phyloP scores from a whole-genome alignment of 1,140 invertebrate genomes.

The Orussus abietinus region DNA sequence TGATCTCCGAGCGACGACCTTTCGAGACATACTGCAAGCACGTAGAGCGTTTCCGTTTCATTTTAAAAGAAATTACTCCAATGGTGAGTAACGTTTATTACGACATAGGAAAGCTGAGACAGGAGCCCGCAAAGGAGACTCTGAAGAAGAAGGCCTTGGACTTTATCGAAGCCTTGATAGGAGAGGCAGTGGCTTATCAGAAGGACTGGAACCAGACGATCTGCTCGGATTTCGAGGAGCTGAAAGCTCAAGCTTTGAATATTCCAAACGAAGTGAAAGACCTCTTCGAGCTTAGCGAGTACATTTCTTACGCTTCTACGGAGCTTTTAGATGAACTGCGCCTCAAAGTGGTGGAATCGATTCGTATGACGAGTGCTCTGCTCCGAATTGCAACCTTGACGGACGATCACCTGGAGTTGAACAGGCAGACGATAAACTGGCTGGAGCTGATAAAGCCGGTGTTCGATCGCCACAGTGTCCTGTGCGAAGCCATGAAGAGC shows the following conservation, averaged over 20 bases:
- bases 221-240: conserved; percentile 35
- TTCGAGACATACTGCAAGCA: conserved; percentile 31
- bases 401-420: conserved; percentile 46
- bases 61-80: conserved; percentile 27
- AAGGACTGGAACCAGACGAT: conserved; percentile 35
- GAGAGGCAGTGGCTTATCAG: conserved; percentile 33
- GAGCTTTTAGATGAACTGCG: conserved; percentile 40
- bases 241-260: conserved; percentile 36
- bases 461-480: conserved; percentile 50
- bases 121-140: conserved; percentile 29
- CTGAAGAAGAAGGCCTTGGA: conserved; percentile 29
- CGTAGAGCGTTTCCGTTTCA: conserved; percentile 35
- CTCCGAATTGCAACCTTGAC: conserved; percentile 47
- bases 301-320: conserved; percentile 46
- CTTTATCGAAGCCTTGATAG: conserved; percentile 29
- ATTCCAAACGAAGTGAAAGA: conserved; percentile 52
- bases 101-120: conserved; percentile 33
- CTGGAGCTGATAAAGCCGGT: conserved; percentile 50
- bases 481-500: conserved; percentile 61
- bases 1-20: conserved; percentile 18
- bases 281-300: conserved; percentile 51
- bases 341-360: conserved; percentile 36
- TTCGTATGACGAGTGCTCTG: conserved; percentile 43
- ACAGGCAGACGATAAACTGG: conserved; percentile 51
- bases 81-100: conserved; percentile 37